phyloP scores from a whole-genome alignment of 2,797 vertebrate genomes.

The Anguilla marmorata region DNA sequence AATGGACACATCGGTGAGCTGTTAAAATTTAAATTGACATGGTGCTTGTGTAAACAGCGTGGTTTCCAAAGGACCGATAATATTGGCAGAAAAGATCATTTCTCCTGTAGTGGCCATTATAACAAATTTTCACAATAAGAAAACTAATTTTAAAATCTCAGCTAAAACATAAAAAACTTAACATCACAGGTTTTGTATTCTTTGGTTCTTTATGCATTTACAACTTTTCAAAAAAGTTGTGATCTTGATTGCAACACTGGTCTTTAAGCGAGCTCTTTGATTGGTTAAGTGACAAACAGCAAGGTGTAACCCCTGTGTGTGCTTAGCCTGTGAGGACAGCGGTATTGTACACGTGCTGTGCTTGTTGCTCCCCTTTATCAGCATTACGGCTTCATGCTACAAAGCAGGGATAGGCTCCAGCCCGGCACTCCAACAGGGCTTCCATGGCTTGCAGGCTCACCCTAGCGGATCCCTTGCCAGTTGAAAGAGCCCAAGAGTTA shows the following conservation, averaged over 20 bases:
- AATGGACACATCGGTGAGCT: no score
- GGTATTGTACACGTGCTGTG: not conserved
- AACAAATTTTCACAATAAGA: no score
- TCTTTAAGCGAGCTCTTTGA: not conserved
- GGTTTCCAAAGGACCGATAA: no score
- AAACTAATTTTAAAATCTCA: not conserved
- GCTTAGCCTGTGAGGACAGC: not conserved
- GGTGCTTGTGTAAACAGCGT: no score
- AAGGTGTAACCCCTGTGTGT: not conserved
- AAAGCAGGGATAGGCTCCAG: not conserved
- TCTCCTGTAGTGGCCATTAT: no score
- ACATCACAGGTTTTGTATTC: no score
- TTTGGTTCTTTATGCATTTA: no score
- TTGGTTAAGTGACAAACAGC: not conserved
- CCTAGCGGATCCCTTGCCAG: not conserved
- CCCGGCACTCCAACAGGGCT: not conserved
- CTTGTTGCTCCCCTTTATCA: not conserved
- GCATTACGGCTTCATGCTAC: not conserved
- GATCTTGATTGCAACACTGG: no score
- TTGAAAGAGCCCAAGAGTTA: not conserved
- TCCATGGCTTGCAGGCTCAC: not conserved
- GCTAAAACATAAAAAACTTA: not conserved
- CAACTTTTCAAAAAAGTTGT: no score
- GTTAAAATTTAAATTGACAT: no score
- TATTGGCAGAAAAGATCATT: no score